Percentiles rank a stretch among this genome's conserved stretches.
Evolutionary conservation across 92 coral and sea anemone genomes (phyloP).

Genomic region (Bergia puertoricense): DNA sequence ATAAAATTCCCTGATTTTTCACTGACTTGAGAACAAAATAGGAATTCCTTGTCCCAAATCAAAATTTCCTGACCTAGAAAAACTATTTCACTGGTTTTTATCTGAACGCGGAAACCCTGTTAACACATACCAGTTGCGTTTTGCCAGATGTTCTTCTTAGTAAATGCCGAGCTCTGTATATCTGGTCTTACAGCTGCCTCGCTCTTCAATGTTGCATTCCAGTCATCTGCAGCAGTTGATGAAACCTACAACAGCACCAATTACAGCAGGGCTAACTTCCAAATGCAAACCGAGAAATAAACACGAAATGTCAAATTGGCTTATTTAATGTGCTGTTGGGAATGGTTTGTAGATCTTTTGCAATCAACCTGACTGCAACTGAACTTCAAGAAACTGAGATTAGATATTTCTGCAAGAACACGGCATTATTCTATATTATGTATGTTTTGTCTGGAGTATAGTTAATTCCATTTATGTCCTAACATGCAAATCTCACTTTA

Average conservation of each 20-base stretch:
- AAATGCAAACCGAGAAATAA: background rate
- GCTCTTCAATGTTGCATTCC: conserved; percentile 1
- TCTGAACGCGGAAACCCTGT: background rate
- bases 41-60: background rate
- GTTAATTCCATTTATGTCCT: too few relatives aligned
- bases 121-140: conserved; percentile 7
- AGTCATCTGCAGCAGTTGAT: conserved; percentile 7
- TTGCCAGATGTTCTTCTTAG: background rate
- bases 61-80: background rate
- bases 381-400: background rate
- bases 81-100: background rate
- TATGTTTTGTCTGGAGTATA: background rate
- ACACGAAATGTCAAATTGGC: background rate
- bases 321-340: background rate
- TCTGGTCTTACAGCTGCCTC: conserved; percentile 34
- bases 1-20: too few relatives aligned
- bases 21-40: background rate
- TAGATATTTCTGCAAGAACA: too few relatives aligned
- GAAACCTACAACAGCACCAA: background rate
- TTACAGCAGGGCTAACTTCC: background rate
- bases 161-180: background rate
- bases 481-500: too few relatives aligned
- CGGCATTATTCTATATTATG: background rate
- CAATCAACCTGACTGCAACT: background rate
- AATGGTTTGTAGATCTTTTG: background rate